These are phyloP conservation scores for Drosophila melanica DNA, from an alignment of 1,140 invertebrate species.

Conservation along the genomic window DNA sequence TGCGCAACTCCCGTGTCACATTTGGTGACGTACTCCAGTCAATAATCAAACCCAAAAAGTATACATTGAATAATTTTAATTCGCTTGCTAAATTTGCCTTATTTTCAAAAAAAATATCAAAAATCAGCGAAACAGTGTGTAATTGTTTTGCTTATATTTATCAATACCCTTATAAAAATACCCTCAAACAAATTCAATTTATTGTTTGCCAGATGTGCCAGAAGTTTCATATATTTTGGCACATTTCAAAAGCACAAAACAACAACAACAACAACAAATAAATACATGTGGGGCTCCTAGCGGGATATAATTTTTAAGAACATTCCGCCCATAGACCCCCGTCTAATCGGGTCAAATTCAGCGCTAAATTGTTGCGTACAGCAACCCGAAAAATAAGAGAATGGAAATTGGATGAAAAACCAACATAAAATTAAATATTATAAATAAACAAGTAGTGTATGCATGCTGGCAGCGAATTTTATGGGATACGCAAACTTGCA, in stretches of 20 bases:
- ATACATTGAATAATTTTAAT: neutral
- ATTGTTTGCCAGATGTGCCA: conserved; percentile 57
- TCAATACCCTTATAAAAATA: neutral
- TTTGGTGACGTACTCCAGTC: too few species aligned
- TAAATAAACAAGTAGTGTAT: conserved; percentile 62
- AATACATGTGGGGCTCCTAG: conserved; percentile 33
- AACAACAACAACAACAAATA: neutral
- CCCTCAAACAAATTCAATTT: conserved; percentile 1
- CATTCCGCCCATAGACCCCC: neutral
- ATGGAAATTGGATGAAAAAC: conserved; percentile 35
- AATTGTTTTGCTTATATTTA: neutral
- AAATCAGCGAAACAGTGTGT: neutral
- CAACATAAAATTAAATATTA: conserved; percentile 64
- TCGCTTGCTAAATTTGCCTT: too few species aligned
- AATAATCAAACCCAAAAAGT: conserved; percentile 23
- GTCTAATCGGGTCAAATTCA: conserved; percentile 47
- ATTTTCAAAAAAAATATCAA: neutral
- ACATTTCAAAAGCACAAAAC: conserved; percentile 36
- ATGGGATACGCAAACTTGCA: conserved; percentile 72
- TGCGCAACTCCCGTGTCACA: conserved; percentile 60
- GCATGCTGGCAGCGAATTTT: conserved; percentile 36
- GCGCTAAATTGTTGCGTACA: conserved; percentile 42
- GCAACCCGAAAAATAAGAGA: conserved; percentile 16
- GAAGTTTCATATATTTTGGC: conserved; percentile 62
- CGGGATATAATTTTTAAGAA: conserved; percentile 22